A percentile compares a stretch with the other conserved stretches of the same genome.
phyloP scores from a whole-genome alignment of 1,140 invertebrate genomes.

The Lerema accius region DNA sequence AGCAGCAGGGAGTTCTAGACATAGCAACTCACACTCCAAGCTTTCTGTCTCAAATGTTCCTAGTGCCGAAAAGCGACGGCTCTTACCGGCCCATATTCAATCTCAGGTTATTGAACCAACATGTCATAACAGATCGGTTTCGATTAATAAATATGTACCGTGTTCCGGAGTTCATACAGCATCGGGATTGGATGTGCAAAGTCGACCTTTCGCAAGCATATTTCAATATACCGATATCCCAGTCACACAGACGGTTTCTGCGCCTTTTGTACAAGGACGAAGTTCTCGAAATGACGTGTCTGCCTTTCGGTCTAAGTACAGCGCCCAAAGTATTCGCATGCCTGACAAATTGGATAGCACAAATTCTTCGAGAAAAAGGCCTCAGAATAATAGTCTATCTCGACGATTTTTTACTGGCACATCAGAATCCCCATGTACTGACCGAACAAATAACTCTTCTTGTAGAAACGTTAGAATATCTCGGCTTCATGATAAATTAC shows the following conservation, averaged over 20 bases:
- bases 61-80: slow-evolving; percentile 41
- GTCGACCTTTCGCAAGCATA: slow-evolving; percentile 54
- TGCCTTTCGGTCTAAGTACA: slow-evolving; percentile 43
- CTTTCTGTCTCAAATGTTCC: slow-evolving; percentile 58
- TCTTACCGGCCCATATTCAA: slow-evolving; percentile 52
- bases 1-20: slow-evolving; percentile 30
- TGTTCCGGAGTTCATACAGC: slow-evolving; percentile 37
- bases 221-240: slow-evolving; percentile 49
- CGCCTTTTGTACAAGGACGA: slow-evolving; percentile 35
- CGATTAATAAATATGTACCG: slow-evolving; percentile 37
- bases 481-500: slow-evolving; percentile 31
- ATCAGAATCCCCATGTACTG: slow-evolving; percentile 19
- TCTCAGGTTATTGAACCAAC: slow-evolving; percentile 42
- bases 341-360: slow-evolving; percentile 39
- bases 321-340: slow-evolving; percentile 39
- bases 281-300: slow-evolving; percentile 52
- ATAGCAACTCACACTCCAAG: slow-evolving; percentile 33
- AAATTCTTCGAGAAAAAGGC: slow-evolving; percentile 37
- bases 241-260: slow-evolving; percentile 49
- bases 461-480: background rate
- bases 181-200: slow-evolving; percentile 48
- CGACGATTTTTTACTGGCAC: slow-evolving; percentile 52
- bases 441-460: background rate
- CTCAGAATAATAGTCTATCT: slow-evolving; percentile 51
- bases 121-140: slow-evolving; percentile 31